These are phyloP conservation scores for Epinephelus fuscoguttatus DNA, from an alignment of 2,113 vertebrate genomes.

Conservation along the genomic window DNA sequence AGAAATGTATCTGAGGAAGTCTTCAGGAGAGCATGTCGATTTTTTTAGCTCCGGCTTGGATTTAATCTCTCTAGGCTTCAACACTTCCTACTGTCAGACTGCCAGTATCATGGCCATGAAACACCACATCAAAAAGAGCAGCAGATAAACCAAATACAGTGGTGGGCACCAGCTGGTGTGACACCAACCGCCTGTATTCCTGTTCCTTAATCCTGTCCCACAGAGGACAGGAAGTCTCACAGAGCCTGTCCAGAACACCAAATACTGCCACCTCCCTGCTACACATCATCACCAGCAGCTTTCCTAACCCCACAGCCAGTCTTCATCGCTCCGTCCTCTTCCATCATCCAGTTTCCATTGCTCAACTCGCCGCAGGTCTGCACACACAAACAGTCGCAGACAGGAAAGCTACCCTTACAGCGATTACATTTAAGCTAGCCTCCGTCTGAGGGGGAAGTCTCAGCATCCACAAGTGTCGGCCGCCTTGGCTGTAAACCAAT, in stretches of 20 bases:
- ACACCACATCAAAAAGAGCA: slow-evolving; percentile 74
- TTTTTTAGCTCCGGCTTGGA: slow-evolving; percentile 52
- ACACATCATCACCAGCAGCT: slow-evolving; percentile 68
- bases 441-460: slow-evolving; percentile 82
- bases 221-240: slow-evolving; percentile 65
- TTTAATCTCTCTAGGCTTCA: slow-evolving; percentile 63
- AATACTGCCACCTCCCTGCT: slow-evolving; percentile 49
- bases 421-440: slow-evolving; percentile 75
- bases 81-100: slow-evolving; percentile 78
- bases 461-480: slow-evolving; percentile 72
- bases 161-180: slow-evolving; percentile 69
- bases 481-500: slow-evolving; percentile 81
- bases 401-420: slow-evolving; percentile 85
- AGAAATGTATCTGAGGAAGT: slow-evolving; percentile 64
- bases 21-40: slow-evolving; percentile 43
- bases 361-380: slow-evolving; percentile 50
- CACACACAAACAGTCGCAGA: slow-evolving; percentile 65
- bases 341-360: slow-evolving; percentile 58
- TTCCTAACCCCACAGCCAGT: slow-evolving; percentile 59
- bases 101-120: slow-evolving; percentile 70
- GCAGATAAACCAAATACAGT: slow-evolving; percentile 39
- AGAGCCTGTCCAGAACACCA: slow-evolving; percentile 55
- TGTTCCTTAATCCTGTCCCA: slow-evolving; percentile 63
- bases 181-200: slow-evolving; percentile 58
- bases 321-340: slow-evolving; percentile 69